Evolutionary conservation across 2,797 vertebrate species (phyloP), one percentile per base, ranked within the genome.

Genomic region (Malurus splendens): DNA sequence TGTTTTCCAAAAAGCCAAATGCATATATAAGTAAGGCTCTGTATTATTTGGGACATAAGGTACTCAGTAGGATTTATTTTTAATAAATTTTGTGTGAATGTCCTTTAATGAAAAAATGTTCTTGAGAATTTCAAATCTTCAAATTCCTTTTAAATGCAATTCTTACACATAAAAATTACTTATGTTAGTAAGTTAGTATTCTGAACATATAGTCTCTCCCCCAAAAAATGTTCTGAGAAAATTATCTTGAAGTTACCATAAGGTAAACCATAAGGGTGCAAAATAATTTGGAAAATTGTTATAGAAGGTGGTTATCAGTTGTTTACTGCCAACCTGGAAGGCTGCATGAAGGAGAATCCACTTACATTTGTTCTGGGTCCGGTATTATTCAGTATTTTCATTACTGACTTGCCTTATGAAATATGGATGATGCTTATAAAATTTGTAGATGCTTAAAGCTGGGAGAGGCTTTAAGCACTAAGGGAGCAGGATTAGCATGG

Each of bases 381-480:
- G 0, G 14, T 87, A 48, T 79, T 83, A 73, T 68, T 93, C 47
- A 75, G 41, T 93, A 85, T 89, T 93, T 92, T 93, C 68, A 85
- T 89, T 91, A 90, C 68, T 68, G 79, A 57, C 87, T 87, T 90
- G 44, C 39, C 70, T 92, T 85, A 91, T 94, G 89, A 93, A 90
- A 90, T 91, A 94, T 92, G 85, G 73, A 94, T 91, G 75, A 75
- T 61, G 55, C 89, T 87, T 91, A 91, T 93, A 85, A 91, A 92
- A 91, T 85, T 82, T 92, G 61, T 82, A 89, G 54, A 57, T 66
- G 54, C 61, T 89, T 85, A 87, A 89, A 76, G 39, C 65, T 77
- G 39, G 42, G 72, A 67, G 75, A 92, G 24, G 27, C 50, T 88
- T 90, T 88, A 92, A 84, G 67, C 78, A 77, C 22, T 24, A 10